Conservation (phyloP, 2,888 invertebrate genomes). For the Pogonocherus hispidulus region DNA sequence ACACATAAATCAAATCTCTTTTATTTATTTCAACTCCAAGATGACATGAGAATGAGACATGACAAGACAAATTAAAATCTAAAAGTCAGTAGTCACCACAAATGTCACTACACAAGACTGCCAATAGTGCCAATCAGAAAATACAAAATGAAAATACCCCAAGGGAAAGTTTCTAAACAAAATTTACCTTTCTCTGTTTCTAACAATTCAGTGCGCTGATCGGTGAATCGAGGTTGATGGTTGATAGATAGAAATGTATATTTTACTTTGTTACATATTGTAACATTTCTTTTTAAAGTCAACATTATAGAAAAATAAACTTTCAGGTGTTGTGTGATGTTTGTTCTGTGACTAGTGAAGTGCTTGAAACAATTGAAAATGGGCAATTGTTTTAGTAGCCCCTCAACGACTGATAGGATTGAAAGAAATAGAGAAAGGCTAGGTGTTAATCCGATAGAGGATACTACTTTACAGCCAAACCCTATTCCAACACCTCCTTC, state of each 20-base stretch:
- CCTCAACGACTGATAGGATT: slow-evolving; percentile 73
- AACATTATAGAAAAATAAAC: background rate
- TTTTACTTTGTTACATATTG: slow-evolving; percentile 26
- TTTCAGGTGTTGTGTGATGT: slow-evolving; percentile 47
- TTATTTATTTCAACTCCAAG: too few species aligned
- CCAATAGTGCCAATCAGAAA: slow-evolving; percentile 22
- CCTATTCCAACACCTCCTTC: slow-evolving; percentile 80
- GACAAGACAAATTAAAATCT: slow-evolving; percentile 45
- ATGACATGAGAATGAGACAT: too few species aligned
- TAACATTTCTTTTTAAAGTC: background rate
- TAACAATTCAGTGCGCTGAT: slow-evolving; percentile 42
- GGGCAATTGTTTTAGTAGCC: slow-evolving; percentile 89
- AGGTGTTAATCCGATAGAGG: slow-evolving; percentile 65
- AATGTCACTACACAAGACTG: slow-evolving; percentile 23
- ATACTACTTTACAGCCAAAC: slow-evolving; percentile 68
- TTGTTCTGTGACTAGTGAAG: slow-evolving; percentile 55
- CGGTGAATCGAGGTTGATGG: slow-evolving; percentile 46
- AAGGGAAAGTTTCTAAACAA: slow-evolving; percentile 45
- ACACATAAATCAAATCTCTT: too few species aligned
- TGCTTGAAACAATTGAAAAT: slow-evolving; percentile 70
- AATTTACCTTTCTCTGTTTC: slow-evolving; percentile 52
- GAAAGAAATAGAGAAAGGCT: slow-evolving; percentile 69
- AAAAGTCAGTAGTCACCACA: slow-evolving; percentile 39
- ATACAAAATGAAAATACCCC: background rate
- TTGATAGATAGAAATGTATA: slow-evolving; percentile 39